Evolutionary conservation across 1,140 invertebrate species (phyloP).

Genomic region (Drosophila sp.): DNA sequence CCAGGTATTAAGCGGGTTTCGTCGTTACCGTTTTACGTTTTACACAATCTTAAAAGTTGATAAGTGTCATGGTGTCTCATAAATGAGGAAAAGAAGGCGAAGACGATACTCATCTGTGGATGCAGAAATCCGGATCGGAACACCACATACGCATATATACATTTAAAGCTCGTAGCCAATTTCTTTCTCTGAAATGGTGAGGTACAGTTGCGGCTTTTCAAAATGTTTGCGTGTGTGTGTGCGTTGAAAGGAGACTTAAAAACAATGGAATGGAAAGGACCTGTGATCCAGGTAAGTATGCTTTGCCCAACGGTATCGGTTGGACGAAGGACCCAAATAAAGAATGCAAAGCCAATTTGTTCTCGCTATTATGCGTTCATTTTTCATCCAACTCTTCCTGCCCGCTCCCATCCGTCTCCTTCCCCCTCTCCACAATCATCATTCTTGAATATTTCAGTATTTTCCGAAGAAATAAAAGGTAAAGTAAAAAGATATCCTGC

Average conservation of each 20-base stretch:
- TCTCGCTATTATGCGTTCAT: conserved; percentile 72
- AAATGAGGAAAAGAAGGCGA: not conserved
- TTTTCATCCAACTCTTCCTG: conserved; percentile 39
- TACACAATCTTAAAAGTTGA: not conserved
- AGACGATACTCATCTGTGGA: not conserved
- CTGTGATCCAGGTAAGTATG: conserved; percentile 71
- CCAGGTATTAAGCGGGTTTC: not conserved
- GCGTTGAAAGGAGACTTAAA: not conserved
- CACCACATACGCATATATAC: conserved; percentile 20
- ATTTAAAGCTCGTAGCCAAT: conserved; percentile 66
- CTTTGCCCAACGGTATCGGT: conserved; percentile 82
- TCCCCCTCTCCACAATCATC: not conserved
- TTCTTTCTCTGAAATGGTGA: conserved; percentile 47
- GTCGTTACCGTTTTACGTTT: not conserved
- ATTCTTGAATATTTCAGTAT: conserved; percentile 20
- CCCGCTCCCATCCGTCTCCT: not conserved
- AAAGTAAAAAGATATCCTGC: not conserved
- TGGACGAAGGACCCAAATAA: conserved; percentile 63
- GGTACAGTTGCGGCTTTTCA: conserved; percentile 69
- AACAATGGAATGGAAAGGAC: not conserved
- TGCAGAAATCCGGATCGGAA: not conserved
- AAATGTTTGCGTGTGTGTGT: conserved; percentile 4
- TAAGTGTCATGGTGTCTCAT: not conserved
- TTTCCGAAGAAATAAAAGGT: conserved; percentile 26
- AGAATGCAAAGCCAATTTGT: conserved; percentile 58